phyloP scores from a whole-genome alignment of 2,888 invertebrate genomes.

The Synergus gifuensis region DNA sequence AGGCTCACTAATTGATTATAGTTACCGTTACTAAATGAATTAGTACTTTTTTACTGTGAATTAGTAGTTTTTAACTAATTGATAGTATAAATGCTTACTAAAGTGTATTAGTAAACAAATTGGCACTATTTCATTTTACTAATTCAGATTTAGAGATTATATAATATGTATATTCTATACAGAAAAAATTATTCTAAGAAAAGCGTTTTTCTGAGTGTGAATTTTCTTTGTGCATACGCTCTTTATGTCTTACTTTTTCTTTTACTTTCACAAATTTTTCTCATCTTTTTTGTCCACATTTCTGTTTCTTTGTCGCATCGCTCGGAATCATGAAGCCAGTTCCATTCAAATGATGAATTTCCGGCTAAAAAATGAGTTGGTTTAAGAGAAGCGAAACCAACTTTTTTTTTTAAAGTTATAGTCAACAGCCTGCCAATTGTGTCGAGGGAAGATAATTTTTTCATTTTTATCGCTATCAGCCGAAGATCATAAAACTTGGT shows the following conservation, averaged over 20 bases:
- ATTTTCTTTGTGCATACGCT: slow-evolving; percentile 53
- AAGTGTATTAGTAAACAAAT: too few species aligned
- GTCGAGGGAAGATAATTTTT: background rate
- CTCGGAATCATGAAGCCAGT: slow-evolving; percentile 41
- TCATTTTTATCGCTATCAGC: background rate
- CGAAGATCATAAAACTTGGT: slow-evolving; percentile 12
- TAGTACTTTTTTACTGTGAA: too few species aligned
- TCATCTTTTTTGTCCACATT: slow-evolving; percentile 2
- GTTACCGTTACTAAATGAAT: too few species aligned
- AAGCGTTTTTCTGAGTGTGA: background rate
- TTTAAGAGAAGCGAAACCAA: background rate
- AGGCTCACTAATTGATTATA: too few species aligned
- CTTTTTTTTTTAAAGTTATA: slow-evolving; percentile 11
- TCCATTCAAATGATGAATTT: slow-evolving; percentile 5
- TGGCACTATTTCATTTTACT: too few species aligned
- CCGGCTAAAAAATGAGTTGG: background rate
- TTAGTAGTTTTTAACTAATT: too few species aligned
- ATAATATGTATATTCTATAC: too few species aligned
- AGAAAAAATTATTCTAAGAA: background rate
- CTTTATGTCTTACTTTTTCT: slow-evolving; percentile 54
- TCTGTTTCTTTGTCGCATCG: slow-evolving; percentile 40
- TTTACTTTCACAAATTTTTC: slow-evolving; percentile 45
- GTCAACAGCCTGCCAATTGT: slow-evolving; percentile 27
- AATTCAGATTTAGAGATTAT: too few species aligned
- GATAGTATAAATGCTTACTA: too few species aligned